Evolutionary conservation across 92 coral and sea anemone species (phyloP).

Genomic region (Montipora capitata): DNA sequence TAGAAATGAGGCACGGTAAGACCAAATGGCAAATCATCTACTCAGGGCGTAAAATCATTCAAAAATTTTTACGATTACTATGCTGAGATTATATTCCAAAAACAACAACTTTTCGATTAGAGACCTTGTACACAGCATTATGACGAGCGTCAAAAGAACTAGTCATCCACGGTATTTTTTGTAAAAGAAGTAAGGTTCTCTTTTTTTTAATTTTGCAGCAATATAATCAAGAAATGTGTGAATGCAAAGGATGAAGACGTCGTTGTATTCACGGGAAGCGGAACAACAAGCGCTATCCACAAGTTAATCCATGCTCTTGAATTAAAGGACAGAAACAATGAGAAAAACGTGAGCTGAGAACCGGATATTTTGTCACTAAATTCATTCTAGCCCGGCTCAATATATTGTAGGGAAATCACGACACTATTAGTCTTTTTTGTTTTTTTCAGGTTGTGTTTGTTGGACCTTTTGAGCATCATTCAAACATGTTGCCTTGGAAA

Average conservation of each 20-base stretch:
- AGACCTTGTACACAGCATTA: no score
- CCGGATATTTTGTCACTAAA: no score
- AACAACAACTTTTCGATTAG: no score
- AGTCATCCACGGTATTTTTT: no score
- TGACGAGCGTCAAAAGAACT: no score
- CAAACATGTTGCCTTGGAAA: slow-evolving; percentile 90
- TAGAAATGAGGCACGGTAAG: slow-evolving; percentile 88
- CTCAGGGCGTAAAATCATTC: no score
- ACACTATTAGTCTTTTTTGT: neutral
- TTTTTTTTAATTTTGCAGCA: slow-evolving; percentile 31
- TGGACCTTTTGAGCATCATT: slow-evolving; percentile 93
- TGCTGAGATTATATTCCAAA: no score
- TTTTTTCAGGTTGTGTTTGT: slow-evolving; percentile 81
- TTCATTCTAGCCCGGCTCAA: neutral
- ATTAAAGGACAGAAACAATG: slow-evolving; percentile 64
- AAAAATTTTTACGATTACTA: no score
- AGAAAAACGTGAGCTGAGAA: slow-evolving; percentile 70
- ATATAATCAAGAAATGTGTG: slow-evolving; percentile 81
- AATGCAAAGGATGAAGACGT: slow-evolving; percentile 81
- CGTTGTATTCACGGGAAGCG: slow-evolving; percentile 89
- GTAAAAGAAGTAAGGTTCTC: neutral
- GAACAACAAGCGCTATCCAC: slow-evolving; percentile 88
- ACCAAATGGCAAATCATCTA: no score
- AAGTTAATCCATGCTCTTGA: slow-evolving; percentile 82
- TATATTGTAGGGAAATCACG: neutral